Evolutionary conservation across 1,140 invertebrate genomes (phyloP).

Genomic region (Eriocheir sinensis): DNA sequence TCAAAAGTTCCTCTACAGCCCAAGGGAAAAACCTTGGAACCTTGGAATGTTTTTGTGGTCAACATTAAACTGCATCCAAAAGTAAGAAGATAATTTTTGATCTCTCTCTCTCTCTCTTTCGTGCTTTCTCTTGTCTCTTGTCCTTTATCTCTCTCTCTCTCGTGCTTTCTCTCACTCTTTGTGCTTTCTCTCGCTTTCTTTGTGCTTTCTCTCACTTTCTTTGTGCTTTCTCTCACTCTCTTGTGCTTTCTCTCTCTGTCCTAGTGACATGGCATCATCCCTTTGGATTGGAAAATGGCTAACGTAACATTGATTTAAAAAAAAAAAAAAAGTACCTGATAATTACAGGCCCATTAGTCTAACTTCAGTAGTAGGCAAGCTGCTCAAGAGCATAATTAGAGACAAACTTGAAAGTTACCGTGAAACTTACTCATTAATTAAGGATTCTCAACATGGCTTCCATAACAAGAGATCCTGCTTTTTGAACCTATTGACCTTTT

Average conservation of each 20-base stretch:
- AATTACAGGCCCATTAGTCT: too few species aligned
- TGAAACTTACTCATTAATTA: too few species aligned
- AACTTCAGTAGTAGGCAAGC: too few species aligned
- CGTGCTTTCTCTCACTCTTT: neutral
- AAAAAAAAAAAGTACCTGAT: neutral
- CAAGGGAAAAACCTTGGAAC: neutral
- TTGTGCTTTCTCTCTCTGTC: neutral
- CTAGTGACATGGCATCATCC: neutral
- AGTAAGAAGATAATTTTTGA: neutral
- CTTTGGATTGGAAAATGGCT: neutral
- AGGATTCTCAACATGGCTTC: too few species aligned
- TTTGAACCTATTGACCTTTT: too few species aligned
- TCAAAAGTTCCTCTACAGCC: neutral
- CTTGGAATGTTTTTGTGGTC: neutral
- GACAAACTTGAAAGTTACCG: too few species aligned
- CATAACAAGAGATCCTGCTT: too few species aligned
- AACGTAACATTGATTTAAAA: neutral
- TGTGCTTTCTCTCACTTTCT: neutral
- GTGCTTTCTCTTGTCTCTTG: neutral
- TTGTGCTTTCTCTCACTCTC: neutral
- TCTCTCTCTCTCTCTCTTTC: neutral
- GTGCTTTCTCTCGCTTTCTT: neutral
- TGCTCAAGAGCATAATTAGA: too few species aligned
- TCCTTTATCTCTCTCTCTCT: neutral
- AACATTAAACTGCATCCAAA: neutral